Evolutionary conservation across 2,888 invertebrate genomes (phyloP).

Genomic region (Philhelius pedissequus): DNA sequence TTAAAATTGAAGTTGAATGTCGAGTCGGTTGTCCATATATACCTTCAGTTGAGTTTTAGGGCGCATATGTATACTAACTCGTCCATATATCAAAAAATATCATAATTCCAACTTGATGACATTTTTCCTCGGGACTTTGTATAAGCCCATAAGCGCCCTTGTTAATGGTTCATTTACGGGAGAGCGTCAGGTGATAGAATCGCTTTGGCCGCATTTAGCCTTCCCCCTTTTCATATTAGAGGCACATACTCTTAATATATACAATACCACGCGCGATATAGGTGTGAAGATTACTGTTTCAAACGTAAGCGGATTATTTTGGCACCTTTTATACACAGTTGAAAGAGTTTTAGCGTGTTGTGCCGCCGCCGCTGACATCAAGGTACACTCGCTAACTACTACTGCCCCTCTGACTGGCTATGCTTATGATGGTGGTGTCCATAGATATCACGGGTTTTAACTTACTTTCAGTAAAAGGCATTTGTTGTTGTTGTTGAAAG

Average conservation of each 20-base stretch:
- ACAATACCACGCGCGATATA: neutral
- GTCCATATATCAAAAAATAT: constrained; percentile 46
- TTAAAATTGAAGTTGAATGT: constrained; percentile 8
- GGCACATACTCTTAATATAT: too few relatives aligned
- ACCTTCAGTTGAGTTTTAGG: neutral
- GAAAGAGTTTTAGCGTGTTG: constrained; percentile 36
- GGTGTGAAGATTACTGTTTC: constrained; percentile 50
- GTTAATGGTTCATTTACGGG: constrained; percentile 66
- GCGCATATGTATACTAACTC: neutral
- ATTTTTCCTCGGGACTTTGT: constrained; percentile 52
- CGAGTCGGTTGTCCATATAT: neutral
- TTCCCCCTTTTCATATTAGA: neutral
- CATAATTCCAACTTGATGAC: constrained; percentile 65
- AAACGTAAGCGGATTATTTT: constrained; percentile 65
- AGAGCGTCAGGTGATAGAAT: constrained; percentile 52
- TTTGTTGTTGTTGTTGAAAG: neutral
- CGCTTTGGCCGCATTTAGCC: constrained; percentile 6
- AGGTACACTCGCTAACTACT: neutral
- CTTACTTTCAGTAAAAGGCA: neutral
- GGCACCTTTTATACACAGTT: constrained; percentile 53
- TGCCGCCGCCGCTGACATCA: neutral
- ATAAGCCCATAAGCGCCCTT: constrained; percentile 66
- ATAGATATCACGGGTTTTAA: neutral
- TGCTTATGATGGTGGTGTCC: neutral
- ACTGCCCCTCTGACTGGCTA: neutral